Percentiles rank a stretch among this genome's conserved stretches.
Evolutionary conservation across 2,113 vertebrate genomes (phyloP).

Genomic region (Pomatorhinus ruficollis): DNA sequence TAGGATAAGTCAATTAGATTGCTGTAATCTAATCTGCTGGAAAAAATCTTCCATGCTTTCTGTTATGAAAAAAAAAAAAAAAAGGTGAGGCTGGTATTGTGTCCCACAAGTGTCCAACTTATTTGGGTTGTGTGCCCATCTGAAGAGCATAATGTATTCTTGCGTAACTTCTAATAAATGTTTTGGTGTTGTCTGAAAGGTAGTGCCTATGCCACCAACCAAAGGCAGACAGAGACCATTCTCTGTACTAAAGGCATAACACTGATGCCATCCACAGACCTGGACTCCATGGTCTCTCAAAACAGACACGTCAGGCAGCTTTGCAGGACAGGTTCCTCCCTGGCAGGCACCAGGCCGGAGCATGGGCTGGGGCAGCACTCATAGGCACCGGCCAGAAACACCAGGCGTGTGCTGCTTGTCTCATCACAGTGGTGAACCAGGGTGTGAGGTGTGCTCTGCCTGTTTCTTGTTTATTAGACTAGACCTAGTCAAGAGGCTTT

Average conservation of each 20-base stretch:
- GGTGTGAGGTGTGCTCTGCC: not conserved
- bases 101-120: not conserved
- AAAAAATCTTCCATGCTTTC: not conserved
- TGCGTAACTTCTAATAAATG: not conserved
- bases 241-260: not conserved
- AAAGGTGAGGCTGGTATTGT: not conserved
- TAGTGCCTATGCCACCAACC: not conserved
- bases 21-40: not conserved
- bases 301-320: not conserved
- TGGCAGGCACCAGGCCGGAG: not conserved
- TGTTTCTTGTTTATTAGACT: not conserved
- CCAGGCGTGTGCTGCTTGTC: rapidly evolving
- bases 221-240: not conserved
- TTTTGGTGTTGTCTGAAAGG: not conserved
- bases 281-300: rapidly evolving
- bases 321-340: not conserved
- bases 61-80: not conserved
- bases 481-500: not conserved
- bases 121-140: not conserved
- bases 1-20: not conserved
- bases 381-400: rapidly evolving
- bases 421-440: not conserved
- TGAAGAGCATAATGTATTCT: not conserved
- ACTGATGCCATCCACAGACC: not conserved
- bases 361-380: not conserved